phyloP scores from a whole-genome alignment of 2,797 vertebrate species.

The Macropodus opercularis region DNA sequence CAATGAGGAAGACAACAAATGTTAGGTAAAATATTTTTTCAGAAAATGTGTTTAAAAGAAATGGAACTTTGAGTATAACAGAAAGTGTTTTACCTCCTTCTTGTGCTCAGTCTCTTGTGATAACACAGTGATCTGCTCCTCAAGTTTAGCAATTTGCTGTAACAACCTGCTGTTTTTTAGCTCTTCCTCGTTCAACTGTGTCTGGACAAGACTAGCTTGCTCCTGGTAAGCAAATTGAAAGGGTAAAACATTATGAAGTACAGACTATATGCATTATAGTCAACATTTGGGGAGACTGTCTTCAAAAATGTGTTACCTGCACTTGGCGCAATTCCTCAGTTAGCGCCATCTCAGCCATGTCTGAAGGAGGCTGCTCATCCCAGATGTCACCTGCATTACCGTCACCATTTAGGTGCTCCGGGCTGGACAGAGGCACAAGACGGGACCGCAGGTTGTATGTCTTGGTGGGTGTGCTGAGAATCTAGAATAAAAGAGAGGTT shows the following conservation, averaged over 20 bases:
- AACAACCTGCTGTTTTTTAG: slow-evolving; percentile 87
- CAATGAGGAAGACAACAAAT: background rate
- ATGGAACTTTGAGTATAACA: background rate
- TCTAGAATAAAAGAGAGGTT: slow-evolving; percentile 73
- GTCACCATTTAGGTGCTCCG: slow-evolving; percentile 78
- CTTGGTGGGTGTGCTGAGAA: slow-evolving; percentile 92
- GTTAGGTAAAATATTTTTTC: background rate
- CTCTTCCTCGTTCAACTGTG: slow-evolving; percentile 88
- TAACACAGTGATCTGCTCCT: slow-evolving; percentile 85
- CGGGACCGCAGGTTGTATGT: slow-evolving; percentile 86
- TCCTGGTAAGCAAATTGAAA: slow-evolving; percentile 78
- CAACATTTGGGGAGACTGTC: background rate
- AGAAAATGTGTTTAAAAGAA: too few relatives aligned
- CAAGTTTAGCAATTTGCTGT: slow-evolving; percentile 87
- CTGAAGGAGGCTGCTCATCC: slow-evolving; percentile 85
- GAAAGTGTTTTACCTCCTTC: slow-evolving; percentile 68
- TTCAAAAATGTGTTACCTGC: slow-evolving; percentile 78
- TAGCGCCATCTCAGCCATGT: slow-evolving; percentile 90
- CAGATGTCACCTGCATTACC: slow-evolving; percentile 77
- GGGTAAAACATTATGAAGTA: background rate
- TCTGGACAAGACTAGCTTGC: slow-evolving; percentile 83
- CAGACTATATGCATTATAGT: background rate
- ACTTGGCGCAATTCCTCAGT: slow-evolving; percentile 88
- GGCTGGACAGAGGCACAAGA: slow-evolving; percentile 82
- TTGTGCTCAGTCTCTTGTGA: slow-evolving; percentile 78